These are phyloP conservation scores for Diploscapter pachys DNA, from an alignment of 1,140 invertebrate species.

Conservation along the genomic window DNA sequence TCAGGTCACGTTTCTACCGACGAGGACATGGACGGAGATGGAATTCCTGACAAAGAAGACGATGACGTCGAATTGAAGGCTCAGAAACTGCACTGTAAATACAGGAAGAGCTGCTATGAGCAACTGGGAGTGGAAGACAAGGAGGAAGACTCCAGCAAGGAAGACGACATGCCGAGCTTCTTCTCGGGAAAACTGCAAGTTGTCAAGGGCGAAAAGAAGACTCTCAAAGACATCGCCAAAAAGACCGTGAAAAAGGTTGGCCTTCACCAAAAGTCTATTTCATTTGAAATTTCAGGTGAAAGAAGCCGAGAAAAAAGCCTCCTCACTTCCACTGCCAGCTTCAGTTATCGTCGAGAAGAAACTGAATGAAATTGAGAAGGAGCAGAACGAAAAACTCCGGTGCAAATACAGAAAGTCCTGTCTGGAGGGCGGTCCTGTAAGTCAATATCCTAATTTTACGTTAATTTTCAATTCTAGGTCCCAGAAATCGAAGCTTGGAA, in stretches of 20 bases:
- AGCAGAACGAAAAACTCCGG: slow-evolving; percentile 34
- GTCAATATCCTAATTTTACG: too few species aligned
- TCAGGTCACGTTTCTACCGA: background rate
- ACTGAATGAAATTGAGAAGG: slow-evolving; percentile 34
- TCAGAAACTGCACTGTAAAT: slow-evolving; percentile 45
- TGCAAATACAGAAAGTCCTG: slow-evolving; percentile 45
- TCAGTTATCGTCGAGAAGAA: slow-evolving; percentile 31
- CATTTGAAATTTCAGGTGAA: slow-evolving; percentile 1
- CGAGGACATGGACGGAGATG: slow-evolving; percentile 28
- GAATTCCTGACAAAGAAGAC: slow-evolving; percentile 18
- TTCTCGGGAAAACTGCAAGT: slow-evolving; percentile 13
- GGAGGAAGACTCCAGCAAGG: slow-evolving; percentile 33
- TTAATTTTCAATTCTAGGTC: too few species aligned
- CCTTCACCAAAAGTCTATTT: too few species aligned
- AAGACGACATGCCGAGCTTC: slow-evolving; percentile 32
- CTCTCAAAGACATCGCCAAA: slow-evolving; percentile 41
- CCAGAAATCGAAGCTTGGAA: slow-evolving; percentile 25
- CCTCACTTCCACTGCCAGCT: slow-evolving; percentile 14
- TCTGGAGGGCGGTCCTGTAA: slow-evolving; percentile 32
- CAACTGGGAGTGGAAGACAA: slow-evolving; percentile 35
- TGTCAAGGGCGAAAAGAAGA: slow-evolving; percentile 28
- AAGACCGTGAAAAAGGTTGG: slow-evolving; percentile 29
- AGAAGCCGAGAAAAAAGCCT: slow-evolving; percentile 24
- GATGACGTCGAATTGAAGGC: slow-evolving; percentile 23
- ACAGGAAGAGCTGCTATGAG: slow-evolving; percentile 43